Percentiles rank a stretch among this genome's conserved stretches.
These are phyloP conservation scores for Parazoanthus darwini DNA, from an alignment of 92 coral and sea anemone species.

Conservation along the genomic window DNA sequence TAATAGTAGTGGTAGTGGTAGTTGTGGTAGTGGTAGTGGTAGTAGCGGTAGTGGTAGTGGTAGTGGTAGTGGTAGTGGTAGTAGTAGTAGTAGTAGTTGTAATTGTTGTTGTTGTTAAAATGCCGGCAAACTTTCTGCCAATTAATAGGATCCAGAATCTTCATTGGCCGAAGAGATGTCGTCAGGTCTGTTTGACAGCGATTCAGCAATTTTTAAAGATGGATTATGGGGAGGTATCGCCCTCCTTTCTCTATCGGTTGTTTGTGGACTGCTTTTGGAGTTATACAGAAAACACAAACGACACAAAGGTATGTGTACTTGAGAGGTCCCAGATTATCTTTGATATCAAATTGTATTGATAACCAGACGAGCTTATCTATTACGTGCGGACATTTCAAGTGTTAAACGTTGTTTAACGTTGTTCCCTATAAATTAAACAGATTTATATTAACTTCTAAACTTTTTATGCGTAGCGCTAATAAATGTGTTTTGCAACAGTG, in stretches of 20 bases:
- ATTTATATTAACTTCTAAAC: too few relatives aligned
- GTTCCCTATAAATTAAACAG: too few relatives aligned
- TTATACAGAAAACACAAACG: constrained; percentile 4
- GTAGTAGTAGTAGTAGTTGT: too few relatives aligned
- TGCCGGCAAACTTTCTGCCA: too few relatives aligned
- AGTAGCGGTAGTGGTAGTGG: too few relatives aligned
- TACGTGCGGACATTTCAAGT: too few relatives aligned
- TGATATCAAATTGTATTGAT: background rate
- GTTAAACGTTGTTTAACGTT: too few relatives aligned
- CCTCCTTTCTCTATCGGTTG: background rate
- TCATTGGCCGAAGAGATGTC: constrained; percentile 14
- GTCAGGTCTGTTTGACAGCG: constrained; percentile 32
- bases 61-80: too few relatives aligned
- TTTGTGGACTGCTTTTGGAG: constrained; percentile 3
- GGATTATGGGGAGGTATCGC: background rate
- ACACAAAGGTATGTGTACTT: constrained; percentile 1
- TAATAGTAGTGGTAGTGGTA: too few relatives aligned
- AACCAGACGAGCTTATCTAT: too few relatives aligned
- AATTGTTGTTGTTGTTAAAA: background rate
- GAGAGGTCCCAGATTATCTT: background rate
- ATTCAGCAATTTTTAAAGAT: background rate
- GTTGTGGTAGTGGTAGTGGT: too few relatives aligned
- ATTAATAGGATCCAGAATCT: constrained; percentile 2
- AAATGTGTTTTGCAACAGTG: too few relatives aligned
- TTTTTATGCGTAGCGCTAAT: background rate